These are phyloP conservation scores for Gambusia affinis DNA, from an alignment of 2,113 vertebrate genomes.

Conservation along the genomic window DNA sequence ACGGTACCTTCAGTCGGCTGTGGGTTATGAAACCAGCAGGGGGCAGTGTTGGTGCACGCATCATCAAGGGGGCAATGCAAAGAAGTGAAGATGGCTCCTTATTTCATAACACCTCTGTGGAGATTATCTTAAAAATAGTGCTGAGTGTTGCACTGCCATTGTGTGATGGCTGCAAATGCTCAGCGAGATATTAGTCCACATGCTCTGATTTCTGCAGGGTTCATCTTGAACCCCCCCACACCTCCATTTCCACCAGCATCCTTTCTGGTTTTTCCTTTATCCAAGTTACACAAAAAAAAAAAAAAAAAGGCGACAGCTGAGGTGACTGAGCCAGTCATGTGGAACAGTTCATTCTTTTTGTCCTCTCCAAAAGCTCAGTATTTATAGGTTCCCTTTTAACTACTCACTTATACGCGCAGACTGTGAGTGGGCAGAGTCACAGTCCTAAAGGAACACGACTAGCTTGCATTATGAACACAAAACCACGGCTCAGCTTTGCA, in stretches of 20 bases:
- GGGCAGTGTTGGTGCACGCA: slow-evolving; percentile 60
- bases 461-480: slow-evolving; percentile 11
- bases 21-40: slow-evolving; percentile 32
- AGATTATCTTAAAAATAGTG: slow-evolving; percentile 66
- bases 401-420: slow-evolving; percentile 26
- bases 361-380: slow-evolving; percentile 10
- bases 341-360: slow-evolving; percentile 20
- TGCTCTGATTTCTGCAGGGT: slow-evolving; percentile 30
- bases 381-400: slow-evolving; percentile 41
- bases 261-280: slow-evolving; percentile 1
- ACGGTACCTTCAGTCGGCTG: not conserved
- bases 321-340: slow-evolving; percentile 40
- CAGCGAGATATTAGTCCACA: slow-evolving; percentile 42
- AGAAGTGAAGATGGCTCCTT: slow-evolving; percentile 22
- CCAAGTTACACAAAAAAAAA: slow-evolving; percentile 15
- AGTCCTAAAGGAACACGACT: slow-evolving; percentile 31
- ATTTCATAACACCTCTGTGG: slow-evolving; percentile 51
- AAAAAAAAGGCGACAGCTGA: slow-evolving; percentile 37
- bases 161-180: slow-evolving; percentile 50
- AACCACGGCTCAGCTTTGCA: slow-evolving; percentile 8
- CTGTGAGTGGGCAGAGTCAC: slow-evolving; percentile 45
- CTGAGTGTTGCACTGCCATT: slow-evolving; percentile 62
- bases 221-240: not conserved
- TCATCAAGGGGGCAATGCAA: not conserved
- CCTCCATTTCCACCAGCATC: not conserved